Evolutionary conservation across 2,113 vertebrate species (phyloP).

Genomic region (Chelonoidis abingdonii): DNA sequence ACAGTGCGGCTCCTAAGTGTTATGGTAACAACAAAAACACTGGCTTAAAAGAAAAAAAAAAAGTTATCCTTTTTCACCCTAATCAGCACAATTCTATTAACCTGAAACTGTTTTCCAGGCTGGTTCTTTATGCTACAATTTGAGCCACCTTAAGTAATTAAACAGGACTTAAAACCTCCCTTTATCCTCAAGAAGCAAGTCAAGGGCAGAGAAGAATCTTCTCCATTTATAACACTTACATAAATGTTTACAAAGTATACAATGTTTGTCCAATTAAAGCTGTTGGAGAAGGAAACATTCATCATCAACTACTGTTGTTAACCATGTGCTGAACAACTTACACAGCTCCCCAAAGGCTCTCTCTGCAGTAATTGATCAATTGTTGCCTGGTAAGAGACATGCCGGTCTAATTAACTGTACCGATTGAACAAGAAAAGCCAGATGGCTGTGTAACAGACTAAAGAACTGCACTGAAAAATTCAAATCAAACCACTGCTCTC

Average conservation of each 20-base stretch:
- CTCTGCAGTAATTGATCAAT: conserved; percentile 52
- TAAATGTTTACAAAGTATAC: neutral
- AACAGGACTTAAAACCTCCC: neutral
- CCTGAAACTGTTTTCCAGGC: neutral
- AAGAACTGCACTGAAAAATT: conserved; percentile 59
- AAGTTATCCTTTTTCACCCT: neutral
- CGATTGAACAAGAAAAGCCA: conserved; percentile 64
- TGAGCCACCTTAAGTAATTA: neutral
- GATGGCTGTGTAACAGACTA: conserved; percentile 57
- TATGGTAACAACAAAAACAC: neutral
- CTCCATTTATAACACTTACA: neutral
- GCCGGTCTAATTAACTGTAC: conserved; percentile 57
- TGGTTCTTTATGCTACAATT: neutral
- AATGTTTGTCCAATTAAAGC: neutral
- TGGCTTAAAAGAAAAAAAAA: neutral
- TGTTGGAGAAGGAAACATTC: conserved; percentile 13
- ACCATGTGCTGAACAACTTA: conserved; percentile 44
- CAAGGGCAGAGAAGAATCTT: neutral
- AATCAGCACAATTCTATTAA: neutral
- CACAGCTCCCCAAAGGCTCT: conserved; percentile 27
- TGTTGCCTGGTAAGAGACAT: conserved; percentile 30
- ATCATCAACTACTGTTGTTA: conserved; percentile 39
- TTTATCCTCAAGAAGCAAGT: neutral
- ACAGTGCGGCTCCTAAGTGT: neutral
- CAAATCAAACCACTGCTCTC: conserved; percentile 54